These are phyloP conservation scores for Chinchilla lanigera DNA, from an alignment of 2,113 vertebrate species.

Conservation along the genomic window DNA sequence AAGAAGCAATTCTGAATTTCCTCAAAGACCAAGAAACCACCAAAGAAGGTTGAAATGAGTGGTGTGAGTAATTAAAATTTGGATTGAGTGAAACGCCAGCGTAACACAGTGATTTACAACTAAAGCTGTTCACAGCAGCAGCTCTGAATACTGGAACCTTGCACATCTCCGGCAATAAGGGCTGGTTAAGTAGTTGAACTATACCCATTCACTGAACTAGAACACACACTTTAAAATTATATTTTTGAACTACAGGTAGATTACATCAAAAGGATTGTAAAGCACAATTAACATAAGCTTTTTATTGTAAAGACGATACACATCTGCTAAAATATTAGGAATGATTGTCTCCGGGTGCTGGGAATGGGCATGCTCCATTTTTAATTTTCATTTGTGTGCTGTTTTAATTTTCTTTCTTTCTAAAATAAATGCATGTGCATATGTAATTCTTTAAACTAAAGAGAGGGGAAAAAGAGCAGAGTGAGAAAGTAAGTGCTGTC, in stretches of 20 bases:
- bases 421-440: not conserved
- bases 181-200: slow-evolving; percentile 20
- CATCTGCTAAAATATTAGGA: not conserved
- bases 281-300: not conserved
- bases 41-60: not conserved
- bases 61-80: slow-evolving; percentile 41
- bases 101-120: not conserved
- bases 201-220: not conserved
- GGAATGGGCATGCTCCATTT: not conserved
- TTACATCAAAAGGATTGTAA: slow-evolving; percentile 4
- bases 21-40: slow-evolving; percentile 34
- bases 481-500: not conserved
- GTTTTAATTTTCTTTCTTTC: not conserved
- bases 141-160: not conserved
- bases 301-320: not conserved
- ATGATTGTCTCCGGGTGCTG: not conserved
- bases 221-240: slow-evolving; percentile 18
- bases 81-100: not conserved
- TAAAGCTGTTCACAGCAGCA: not conserved
- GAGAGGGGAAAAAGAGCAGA: not conserved
- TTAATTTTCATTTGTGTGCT: not conserved
- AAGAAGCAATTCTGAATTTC: slow-evolving; percentile 47
- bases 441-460: not conserved
- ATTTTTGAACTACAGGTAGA: not conserved
- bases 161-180: not conserved